Conservation (phyloP, 2,888 invertebrate genomes). For the Phyto melanocephala region DNA sequence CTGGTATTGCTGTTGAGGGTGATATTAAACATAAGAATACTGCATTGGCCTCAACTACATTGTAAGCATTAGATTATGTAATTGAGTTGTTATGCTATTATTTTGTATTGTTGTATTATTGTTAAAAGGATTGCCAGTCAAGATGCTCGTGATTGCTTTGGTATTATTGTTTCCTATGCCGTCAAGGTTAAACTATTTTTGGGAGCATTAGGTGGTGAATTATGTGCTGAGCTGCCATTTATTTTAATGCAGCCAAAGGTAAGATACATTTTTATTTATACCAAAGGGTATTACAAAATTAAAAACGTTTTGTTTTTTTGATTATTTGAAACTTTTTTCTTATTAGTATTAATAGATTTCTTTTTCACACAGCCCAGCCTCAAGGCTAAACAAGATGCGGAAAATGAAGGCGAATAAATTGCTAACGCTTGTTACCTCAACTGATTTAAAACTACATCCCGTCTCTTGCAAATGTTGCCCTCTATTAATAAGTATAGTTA, state of each 20-base stretch:
- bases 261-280: conserved; percentile 21
- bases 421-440: conserved; percentile 13
- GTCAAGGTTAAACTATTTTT: conserved; percentile 96
- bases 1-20: conserved; percentile 95
- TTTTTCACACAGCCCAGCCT: conserved; percentile 71
- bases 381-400: conserved; percentile 71
- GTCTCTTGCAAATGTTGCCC: conserved; percentile 16
- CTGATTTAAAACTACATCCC: neutral
- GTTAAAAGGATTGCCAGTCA: conserved; percentile 86
- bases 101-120: too few species aligned
- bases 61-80: too few species aligned
- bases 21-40: conserved; percentile 90
- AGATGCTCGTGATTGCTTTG: conserved; percentile 94
- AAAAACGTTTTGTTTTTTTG: too few species aligned
- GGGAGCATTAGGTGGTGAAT: conserved; percentile 94
- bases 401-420: conserved; percentile 68
- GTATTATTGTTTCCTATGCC: conserved; percentile 96
- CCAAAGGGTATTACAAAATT: too few species aligned
- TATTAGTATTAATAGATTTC: too few species aligned
- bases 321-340: too few species aligned
- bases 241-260: conserved; percentile 95
- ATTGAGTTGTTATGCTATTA: too few species aligned
- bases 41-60: conserved; percentile 93
- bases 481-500: neutral
- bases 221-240: conserved; percentile 94